Conservation (phyloP, 2,888 invertebrate genomes). For the Malachius bipustulatus region DNA sequence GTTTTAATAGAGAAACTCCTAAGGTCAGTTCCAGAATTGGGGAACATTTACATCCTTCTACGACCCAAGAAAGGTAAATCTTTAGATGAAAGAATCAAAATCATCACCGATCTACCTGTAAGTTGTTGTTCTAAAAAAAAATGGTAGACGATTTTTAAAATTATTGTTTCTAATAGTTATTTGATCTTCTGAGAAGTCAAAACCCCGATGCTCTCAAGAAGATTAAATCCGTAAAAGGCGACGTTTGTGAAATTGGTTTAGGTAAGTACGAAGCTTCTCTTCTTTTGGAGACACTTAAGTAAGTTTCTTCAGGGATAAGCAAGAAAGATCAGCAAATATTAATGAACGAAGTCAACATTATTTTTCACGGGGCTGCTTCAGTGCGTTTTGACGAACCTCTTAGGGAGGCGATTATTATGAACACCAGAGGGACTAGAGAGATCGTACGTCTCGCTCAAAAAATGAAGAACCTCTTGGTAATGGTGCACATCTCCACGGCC, state of each 20-base stretch:
- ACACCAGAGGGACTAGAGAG: conserved; percentile 54
- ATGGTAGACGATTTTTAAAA: too few relatives aligned
- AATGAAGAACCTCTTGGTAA: conserved; percentile 40
- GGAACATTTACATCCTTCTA: conserved; percentile 64
- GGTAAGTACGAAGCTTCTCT: conserved; percentile 34
- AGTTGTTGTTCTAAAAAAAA: too few relatives aligned
- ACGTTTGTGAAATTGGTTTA: conserved; percentile 44
- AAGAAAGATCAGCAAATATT: conserved; percentile 40
- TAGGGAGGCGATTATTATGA: conserved; percentile 48
- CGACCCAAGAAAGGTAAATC: conserved; percentile 58
- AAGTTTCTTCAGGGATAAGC: conserved; percentile 39
- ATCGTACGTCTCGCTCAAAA: conserved; percentile 47
- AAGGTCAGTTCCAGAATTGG: conserved; percentile 51
- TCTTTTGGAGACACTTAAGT: conserved; percentile 3
- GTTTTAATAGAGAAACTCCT: conserved; percentile 28
- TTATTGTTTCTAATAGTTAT: conserved; percentile 40
- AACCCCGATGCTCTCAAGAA: conserved; percentile 47
- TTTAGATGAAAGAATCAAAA: conserved; percentile 45
- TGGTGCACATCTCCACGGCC: conserved; percentile 78
- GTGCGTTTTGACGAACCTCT: conserved; percentile 75
- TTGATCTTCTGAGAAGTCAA: conserved; percentile 45
- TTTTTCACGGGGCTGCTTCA: conserved; percentile 71
- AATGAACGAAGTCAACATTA: conserved; percentile 49
- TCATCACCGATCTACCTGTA: conserved; percentile 44
- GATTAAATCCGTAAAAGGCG: conserved; percentile 52